Evolutionary conservation across 1,140 invertebrate species (phyloP), one percentile per base, ranked within the genome.

Genomic region (Philopotamus ludificatus): DNA sequence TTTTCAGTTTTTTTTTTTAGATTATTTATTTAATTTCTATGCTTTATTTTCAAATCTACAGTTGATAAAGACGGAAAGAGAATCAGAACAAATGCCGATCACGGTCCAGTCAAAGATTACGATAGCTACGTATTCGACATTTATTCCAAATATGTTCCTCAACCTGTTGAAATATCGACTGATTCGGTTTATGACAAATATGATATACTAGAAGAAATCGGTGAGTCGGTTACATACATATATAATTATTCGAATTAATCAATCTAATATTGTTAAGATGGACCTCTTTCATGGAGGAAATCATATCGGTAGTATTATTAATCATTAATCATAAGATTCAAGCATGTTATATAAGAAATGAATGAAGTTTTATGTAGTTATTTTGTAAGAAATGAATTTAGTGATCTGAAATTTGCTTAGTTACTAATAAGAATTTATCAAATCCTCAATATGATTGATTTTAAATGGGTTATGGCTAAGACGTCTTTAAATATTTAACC

Each of bases 201-300:
- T 76, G 97, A 99, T 73, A 98, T 99, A 66, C 83, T 99, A 15
- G 98, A 99, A 81, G 97, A 99, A 85, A 96, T 99, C 72, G 97
- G 79, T 81, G 73, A 81, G 75, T 75, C 3, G n/a, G n/a, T n/a
- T n/a, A n/a, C 28, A 7, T 34, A 7, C 28, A 34, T 7, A 34
- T 7, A 34, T 34, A 4, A 34, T 4, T 34, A 34, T 12, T 34
- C 28, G 28, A 34, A 34, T 34, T 34, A n/a, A n/a, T n/a, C n/a
- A n/a, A n/a, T n/a, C n/a, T n/a, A n/a, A n/a, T n/a, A n/a, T n/a
- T n/a, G n/a, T n/a, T n/a, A n/a, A n/a, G n/a, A n/a, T n/a, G n/a
- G n/a, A n/a, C n/a, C n/a, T n/a, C n/a, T n/a, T n/a, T n/a, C n/a
- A n/a, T n/a, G n/a, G n/a, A n/a, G n/a, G n/a, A n/a, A n/a, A n/a